A percentile compares a stretch with the other conserved stretches of the same genome.
Conservation (phyloP, 2,113 vertebrate genomes). For the Gallinago paraguaiae region DNA sequence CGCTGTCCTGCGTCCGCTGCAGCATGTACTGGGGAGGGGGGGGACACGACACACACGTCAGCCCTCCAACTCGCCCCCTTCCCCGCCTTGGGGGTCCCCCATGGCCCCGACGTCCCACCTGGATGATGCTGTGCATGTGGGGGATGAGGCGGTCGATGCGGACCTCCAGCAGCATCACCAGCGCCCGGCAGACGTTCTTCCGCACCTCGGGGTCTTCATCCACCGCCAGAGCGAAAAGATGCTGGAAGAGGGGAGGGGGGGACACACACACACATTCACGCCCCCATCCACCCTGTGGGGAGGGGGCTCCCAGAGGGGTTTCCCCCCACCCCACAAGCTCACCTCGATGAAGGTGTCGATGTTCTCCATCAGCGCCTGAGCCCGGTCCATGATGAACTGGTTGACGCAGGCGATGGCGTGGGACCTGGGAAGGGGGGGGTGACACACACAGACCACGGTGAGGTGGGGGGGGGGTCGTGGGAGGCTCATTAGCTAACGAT, state of each 20-base stretch:
- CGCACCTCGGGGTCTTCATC: conserved; percentile 93
- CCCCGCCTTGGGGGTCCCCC: fast-evolving
- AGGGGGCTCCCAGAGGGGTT: background rate
- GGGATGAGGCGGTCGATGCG: conserved; percentile 93
- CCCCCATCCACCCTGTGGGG: background rate
- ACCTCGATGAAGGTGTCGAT: conserved; percentile 97
- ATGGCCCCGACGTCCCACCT: conserved; percentile 63
- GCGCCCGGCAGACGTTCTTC: conserved; percentile 91
- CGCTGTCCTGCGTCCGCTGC: conserved; percentile 92
- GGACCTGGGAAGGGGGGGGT: conserved; percentile 64
- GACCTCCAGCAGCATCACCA: conserved; percentile 94
- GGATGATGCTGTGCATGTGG: conserved; percentile 97
- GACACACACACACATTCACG: background rate
- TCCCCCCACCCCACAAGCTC: background rate
- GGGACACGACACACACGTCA: background rate
- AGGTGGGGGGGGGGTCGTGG: too few relatives aligned
- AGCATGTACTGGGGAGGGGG: conserved; percentile 89
- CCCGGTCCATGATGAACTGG: conserved; percentile 94
- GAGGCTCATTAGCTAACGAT: background rate
- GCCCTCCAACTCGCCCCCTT: background rate
- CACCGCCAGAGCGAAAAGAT: conserved; percentile 89
- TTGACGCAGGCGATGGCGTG: conserved; percentile 95
- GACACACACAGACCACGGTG: too few relatives aligned
- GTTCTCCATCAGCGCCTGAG: conserved; percentile 95
- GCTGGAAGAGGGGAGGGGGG: conserved; percentile 64